Percentiles rank a stretch among this genome's conserved stretches.
Evolutionary conservation across 2,113 vertebrate species (phyloP).

Genomic region (Salvelinus alpinus): DNA sequence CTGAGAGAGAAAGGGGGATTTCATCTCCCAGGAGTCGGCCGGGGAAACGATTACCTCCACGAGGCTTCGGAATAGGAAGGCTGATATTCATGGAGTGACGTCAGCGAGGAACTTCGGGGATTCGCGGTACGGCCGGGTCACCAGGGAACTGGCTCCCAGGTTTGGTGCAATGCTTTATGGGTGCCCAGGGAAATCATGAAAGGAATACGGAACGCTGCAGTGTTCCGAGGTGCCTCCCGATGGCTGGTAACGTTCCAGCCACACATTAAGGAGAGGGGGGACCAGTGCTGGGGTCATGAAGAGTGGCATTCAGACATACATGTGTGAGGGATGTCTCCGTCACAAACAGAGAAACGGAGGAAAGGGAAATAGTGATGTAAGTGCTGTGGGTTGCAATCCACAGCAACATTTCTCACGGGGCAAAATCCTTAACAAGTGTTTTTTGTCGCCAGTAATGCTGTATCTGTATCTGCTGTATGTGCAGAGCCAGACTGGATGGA

Average conservation of each 20-base stretch:
- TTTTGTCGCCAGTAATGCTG: not conserved
- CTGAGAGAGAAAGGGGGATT: conserved; percentile 31
- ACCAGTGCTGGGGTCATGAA: not conserved
- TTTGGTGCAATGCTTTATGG: conserved; percentile 6
- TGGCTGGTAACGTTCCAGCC: conserved; percentile 21
- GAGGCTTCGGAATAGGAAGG: conserved; percentile 5
- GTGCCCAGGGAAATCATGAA: conserved; percentile 36
- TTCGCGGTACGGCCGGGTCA: not conserved
- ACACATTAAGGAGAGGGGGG: not conserved
- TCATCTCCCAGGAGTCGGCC: conserved; percentile 23
- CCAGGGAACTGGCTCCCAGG: conserved; percentile 2
- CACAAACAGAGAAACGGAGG: conserved; percentile 25
- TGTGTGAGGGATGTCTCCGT: conserved; percentile 1
- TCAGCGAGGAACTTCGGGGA: conserved; percentile 1
- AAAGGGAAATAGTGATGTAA: conserved; percentile 12
- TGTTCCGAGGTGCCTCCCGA: conserved; percentile 16
- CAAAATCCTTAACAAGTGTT: conserved; percentile 12
- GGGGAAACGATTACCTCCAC: conserved; percentile 20
- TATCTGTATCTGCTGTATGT: not conserved
- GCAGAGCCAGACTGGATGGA: not conserved
- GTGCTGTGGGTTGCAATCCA: conserved; percentile 1
- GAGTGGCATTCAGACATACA: not conserved
- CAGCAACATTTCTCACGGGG: conserved; percentile 17
- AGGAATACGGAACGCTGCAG: not conserved
- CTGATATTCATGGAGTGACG: conserved; percentile 16